These are phyloP conservation scores for Tiliacea citrago DNA, from an alignment of 2,888 invertebrate genomes.

Conservation along the genomic window DNA sequence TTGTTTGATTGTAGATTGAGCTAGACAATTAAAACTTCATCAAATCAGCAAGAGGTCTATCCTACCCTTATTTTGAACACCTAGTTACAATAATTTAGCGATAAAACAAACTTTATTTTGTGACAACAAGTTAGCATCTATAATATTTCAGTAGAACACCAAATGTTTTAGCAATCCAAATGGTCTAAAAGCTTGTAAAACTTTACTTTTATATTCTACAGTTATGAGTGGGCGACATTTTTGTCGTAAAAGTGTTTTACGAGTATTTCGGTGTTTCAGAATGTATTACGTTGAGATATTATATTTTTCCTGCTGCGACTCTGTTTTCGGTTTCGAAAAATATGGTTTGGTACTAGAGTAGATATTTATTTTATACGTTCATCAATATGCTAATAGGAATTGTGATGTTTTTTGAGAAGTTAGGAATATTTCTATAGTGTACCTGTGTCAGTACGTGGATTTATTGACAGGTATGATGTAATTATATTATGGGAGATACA, in stretches of 20 bases:
- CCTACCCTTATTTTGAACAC: too few relatives aligned
- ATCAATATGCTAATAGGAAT: conserved; percentile 47
- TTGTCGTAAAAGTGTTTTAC: conserved; percentile 59
- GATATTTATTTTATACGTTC: conserved; percentile 33
- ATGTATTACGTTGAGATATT: conserved; percentile 49
- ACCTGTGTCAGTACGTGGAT: background rate
- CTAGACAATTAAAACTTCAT: too few relatives aligned
- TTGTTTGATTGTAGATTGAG: too few relatives aligned
- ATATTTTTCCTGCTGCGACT: conserved; percentile 40
- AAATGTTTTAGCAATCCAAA: conserved; percentile 54
- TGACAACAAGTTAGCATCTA: conserved; percentile 28
- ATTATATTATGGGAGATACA: too few relatives aligned
- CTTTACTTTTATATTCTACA: conserved; percentile 58
- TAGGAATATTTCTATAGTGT: background rate
- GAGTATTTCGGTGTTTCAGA: conserved; percentile 52
- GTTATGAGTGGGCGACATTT: conserved; percentile 48
- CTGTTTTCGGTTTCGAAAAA: conserved; percentile 42
- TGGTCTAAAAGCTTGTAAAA: conserved; percentile 58
- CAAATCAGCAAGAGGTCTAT: too few relatives aligned
- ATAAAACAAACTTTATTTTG: background rate
- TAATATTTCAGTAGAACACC: conserved; percentile 15
- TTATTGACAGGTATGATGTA: background rate
- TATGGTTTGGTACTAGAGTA: conserved; percentile 16
- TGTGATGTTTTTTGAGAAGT: conserved; percentile 15
- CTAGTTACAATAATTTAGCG: too few relatives aligned